Base-by-base conservation (phyloP, 2,113 vertebrate genomes). In the Centropus bengalensis region DNA sequence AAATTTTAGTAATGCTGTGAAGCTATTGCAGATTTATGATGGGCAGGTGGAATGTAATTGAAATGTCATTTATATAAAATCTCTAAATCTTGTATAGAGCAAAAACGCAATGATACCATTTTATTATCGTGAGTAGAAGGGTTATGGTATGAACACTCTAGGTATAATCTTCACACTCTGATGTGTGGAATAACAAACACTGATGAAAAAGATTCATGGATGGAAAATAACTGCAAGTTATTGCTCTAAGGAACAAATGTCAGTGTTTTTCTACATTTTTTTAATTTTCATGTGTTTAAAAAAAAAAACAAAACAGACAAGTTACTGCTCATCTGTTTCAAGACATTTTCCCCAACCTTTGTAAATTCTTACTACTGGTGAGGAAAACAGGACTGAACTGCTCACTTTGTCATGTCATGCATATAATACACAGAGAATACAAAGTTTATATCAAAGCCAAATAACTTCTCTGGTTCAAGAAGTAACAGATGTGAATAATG, bases 271-370 rank as follows among this genome's bases (percentile, higher is more conserved):
- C 51, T 82, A 56, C 23, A 23, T 58, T 74, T 59, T 66, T 45
- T 68, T 36, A 3, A 36, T 62, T 69, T 64, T 11, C 17, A 12
- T 49, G 12, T 63, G 28, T 62, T 60, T 26, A 14, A 10, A 69
- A 64, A 64, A 64, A 36, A 8, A 36, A 36, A 36, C 36, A 36
- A 47, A 47, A 36, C 2, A 11, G 63, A 49, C 17, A 63, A 51
- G 49, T 75, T 40, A 36, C 30, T 49, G 33, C 73, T 89, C 19
- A 49, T 64, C 49, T 36, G n/a, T 59, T 81, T 40, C 45, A 49
- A 32, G 55, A 56, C 16, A 74, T 92, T 92, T 94, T 69, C 40
- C 14, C 28, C 86, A 55, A 90, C 67, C 82, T 94, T 89, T 83
- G 74, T 49, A 69, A 74, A 49, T 47, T 56, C 69, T 81, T 81